Evolutionary conservation across 2,113 vertebrate genomes (phyloP).

Genomic region (Paraplagusia blochii): DNA sequence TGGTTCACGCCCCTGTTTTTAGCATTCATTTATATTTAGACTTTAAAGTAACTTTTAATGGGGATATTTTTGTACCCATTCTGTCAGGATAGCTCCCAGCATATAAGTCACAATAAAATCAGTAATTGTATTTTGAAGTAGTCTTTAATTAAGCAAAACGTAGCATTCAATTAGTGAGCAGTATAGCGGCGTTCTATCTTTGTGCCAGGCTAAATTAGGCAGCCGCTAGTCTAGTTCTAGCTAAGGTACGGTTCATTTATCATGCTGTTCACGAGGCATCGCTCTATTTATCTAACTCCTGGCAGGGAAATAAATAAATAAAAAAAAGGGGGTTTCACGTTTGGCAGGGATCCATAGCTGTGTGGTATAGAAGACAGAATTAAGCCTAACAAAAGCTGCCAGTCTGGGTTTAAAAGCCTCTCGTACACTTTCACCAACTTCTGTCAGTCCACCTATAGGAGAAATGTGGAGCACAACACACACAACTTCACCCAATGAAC

Average conservation of each 20-base stretch:
- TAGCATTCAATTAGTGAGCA: neutral
- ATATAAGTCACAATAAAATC: neutral
- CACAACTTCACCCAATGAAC: slow-evolving; percentile 35
- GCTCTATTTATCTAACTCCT: neutral
- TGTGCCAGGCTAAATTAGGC: neutral
- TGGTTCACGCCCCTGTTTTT: no score
- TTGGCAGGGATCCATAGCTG: neutral
- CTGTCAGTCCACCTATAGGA: slow-evolving; percentile 20
- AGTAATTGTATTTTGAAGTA: neutral
- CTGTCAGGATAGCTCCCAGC: neutral
- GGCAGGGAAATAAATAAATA: neutral
- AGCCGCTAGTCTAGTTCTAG: neutral
- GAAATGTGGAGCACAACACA: slow-evolving; percentile 6
- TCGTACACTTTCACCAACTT: slow-evolving; percentile 11
- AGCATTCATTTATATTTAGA: no score
- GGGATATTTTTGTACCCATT: neutral
- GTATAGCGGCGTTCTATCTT: neutral
- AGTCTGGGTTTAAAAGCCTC: neutral
- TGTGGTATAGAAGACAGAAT: neutral
- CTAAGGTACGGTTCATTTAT: neutral
- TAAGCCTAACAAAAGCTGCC: slow-evolving; percentile 11
- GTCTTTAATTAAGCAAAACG: neutral
- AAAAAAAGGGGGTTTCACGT: no score
- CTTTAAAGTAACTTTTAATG: neutral
- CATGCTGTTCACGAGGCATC: neutral